These are phyloP conservation scores for Pomacea maculata DNA, from an alignment of 1,140 invertebrate species.

Conservation along the genomic window DNA sequence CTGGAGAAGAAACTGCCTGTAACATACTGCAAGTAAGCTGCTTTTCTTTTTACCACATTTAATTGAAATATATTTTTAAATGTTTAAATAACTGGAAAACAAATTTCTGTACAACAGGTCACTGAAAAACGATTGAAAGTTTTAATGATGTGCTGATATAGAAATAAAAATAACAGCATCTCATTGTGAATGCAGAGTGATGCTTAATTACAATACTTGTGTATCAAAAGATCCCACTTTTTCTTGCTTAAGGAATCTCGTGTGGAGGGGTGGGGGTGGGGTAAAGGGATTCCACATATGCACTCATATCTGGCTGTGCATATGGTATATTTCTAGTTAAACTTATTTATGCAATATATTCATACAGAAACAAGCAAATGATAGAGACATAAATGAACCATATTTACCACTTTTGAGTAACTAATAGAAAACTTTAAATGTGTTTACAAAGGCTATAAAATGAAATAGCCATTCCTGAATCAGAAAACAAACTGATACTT, in stretches of 20 bases:
- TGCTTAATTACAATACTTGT: too few relatives aligned
- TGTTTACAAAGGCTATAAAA: too few relatives aligned
- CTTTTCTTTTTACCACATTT: conserved; percentile 2
- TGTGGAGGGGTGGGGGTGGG: too few relatives aligned
- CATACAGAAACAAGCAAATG: too few relatives aligned
- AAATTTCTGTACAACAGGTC: neutral
- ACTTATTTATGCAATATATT: too few relatives aligned
- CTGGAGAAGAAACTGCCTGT: conserved; percentile 62
- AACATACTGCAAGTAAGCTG: conserved; percentile 63
- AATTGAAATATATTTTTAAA: neutral
- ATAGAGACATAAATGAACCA: too few relatives aligned
- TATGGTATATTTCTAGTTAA: too few relatives aligned
- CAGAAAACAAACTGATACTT: neutral
- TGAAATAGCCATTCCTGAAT: neutral
- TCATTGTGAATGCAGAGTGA: neutral
- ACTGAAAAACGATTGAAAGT: neutral
- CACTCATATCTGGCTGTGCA: too few relatives aligned
- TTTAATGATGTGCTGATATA: neutral
- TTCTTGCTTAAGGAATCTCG: too few relatives aligned
- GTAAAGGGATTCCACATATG: too few relatives aligned
- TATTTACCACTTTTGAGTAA: neutral
- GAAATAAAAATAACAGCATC: neutral
- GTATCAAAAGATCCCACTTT: too few relatives aligned
- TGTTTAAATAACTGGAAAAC: neutral
- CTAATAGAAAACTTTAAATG: neutral